Conservation (phyloP, 2,888 invertebrate genomes). For the Drosophila pegasa region DNA sequence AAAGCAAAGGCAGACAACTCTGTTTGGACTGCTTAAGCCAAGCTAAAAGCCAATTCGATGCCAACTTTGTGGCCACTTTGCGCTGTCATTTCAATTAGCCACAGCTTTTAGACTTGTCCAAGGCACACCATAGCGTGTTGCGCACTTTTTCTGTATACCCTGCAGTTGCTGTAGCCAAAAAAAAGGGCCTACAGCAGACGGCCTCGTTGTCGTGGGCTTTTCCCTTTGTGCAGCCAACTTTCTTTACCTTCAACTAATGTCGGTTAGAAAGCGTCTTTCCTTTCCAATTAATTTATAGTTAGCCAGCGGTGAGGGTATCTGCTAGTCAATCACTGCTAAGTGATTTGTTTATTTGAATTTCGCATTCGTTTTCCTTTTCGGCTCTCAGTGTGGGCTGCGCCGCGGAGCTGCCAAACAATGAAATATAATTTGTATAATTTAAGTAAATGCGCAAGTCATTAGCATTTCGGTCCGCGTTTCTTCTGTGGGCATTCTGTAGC, state of each 20-base stretch:
- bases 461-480: constrained; percentile 30
- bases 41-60: constrained; percentile 20
- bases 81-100: constrained; percentile 53
- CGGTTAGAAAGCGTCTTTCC: neutral
- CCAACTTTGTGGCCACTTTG: constrained; percentile 20
- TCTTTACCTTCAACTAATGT: neutral
- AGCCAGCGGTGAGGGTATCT: neutral
- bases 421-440: constrained; percentile 62
- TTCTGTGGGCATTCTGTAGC: constrained; percentile 28
- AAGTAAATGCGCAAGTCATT: constrained; percentile 45
- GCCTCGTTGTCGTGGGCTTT: too few relatives aligned
- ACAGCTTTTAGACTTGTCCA: constrained; percentile 19
- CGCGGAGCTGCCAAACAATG: constrained; percentile 47
- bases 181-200: neutral
- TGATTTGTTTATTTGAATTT: constrained; percentile 5
- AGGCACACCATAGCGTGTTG: constrained; percentile 1
- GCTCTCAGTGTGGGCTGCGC: constrained; percentile 21
- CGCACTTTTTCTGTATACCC: neutral
- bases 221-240: neutral
- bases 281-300: neutral
- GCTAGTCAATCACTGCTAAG: neutral
- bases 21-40: constrained; percentile 10
- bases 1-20: constrained; percentile 11
- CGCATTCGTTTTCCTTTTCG: constrained; percentile 7
- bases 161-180: neutral